Conservation (phyloP, 2,113 vertebrate genomes). For the Zapus hudsonius region DNA sequence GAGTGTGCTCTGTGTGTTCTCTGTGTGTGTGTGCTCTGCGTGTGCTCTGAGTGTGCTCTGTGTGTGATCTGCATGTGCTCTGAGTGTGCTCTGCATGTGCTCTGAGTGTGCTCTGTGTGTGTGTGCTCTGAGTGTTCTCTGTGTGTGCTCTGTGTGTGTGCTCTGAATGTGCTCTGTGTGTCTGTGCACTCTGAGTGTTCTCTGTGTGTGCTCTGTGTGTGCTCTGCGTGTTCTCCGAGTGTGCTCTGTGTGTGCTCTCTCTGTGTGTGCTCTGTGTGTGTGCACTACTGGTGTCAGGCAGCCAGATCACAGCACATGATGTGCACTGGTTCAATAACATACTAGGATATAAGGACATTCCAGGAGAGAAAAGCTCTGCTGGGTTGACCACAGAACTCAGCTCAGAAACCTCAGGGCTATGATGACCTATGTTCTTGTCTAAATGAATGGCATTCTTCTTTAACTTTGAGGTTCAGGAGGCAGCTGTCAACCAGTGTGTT, state of each 20-base stretch:
- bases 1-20: not conserved
- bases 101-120: not conserved
- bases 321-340: constrained; percentile 3
- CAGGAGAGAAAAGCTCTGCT: not conserved
- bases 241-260: constrained; percentile 7
- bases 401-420: constrained; percentile 12
- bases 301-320: not conserved
- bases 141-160: not conserved
- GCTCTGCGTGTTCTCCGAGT: too few relatives aligned
- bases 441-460: not conserved
- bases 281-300: not conserved
- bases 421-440: constrained; percentile 37
- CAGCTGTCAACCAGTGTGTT: constrained; percentile 44
- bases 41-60: not conserved
- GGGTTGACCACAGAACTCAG: constrained; percentile 10
- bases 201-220: not conserved
- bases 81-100: not conserved
- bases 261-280: not conserved
- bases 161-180: not conserved
- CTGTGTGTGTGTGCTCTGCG: not conserved
- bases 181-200: too few relatives aligned
- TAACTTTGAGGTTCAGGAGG: constrained; percentile 27
- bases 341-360: not conserved
- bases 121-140: too few relatives aligned
- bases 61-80: not conserved